Conservation (phyloP, 2,113 vertebrate genomes). For the Bos taurus region ARS-UCD2.0 NC_037334.1:86295501-86296000, state of each 20-base stretch:
- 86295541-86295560: accelerated
- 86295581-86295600: background rate
- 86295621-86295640: background rate
- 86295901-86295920: background rate
- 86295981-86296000: background rate
- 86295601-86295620: background rate
- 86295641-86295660: slow-evolving; percentile 21
- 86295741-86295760: background rate
- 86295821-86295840: background rate
- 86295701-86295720: background rate
- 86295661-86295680: background rate
- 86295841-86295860: background rate
- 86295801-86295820: background rate
- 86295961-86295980: background rate
- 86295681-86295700: background rate
- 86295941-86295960: background rate
- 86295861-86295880: background rate
- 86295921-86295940: background rate
- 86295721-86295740: background rate
- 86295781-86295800: background rate
- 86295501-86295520: background rate
- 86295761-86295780: background rate
- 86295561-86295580: background rate
- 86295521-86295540: background rate
- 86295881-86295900: background rate